Evolutionary conservation across 2,113 vertebrate genomes (phyloP).

Genomic region (Mobula birostris): DNA sequence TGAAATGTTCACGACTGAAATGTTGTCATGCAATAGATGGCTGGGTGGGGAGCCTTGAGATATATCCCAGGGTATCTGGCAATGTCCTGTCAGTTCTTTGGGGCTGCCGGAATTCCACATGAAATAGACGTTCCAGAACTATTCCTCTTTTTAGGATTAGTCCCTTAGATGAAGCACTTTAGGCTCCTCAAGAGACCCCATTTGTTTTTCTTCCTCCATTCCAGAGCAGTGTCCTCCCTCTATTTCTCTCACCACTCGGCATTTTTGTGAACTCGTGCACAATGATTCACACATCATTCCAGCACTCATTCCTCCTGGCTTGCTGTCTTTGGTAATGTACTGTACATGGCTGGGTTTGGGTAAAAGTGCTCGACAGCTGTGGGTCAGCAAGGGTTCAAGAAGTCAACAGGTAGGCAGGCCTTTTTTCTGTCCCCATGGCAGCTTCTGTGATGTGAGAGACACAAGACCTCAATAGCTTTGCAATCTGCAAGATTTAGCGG

Average conservation of each 20-base stretch:
- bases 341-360: neutral
- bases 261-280: too few species aligned
- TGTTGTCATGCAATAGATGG: neutral
- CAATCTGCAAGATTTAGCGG: neutral
- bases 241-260: too few species aligned
- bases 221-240: neutral
- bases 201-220: neutral
- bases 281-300: too few species aligned
- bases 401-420: too few species aligned
- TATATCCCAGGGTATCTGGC: neutral
- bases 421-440: too few species aligned
- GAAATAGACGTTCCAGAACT: too few species aligned
- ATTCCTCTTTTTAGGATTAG: too few species aligned
- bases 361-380: neutral
- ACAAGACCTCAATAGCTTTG: neutral
- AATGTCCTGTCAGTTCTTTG: neutral
- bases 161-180: neutral
- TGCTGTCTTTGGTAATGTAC: neutral
- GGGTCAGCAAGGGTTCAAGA: neutral
- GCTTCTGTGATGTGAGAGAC: neutral
- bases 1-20: neutral
- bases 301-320: too few species aligned
- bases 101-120: too few species aligned
- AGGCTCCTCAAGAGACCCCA: neutral
- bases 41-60: neutral